Conservation (phyloP, 1,140 invertebrate species). For the Bombyx mandarina region DNA sequence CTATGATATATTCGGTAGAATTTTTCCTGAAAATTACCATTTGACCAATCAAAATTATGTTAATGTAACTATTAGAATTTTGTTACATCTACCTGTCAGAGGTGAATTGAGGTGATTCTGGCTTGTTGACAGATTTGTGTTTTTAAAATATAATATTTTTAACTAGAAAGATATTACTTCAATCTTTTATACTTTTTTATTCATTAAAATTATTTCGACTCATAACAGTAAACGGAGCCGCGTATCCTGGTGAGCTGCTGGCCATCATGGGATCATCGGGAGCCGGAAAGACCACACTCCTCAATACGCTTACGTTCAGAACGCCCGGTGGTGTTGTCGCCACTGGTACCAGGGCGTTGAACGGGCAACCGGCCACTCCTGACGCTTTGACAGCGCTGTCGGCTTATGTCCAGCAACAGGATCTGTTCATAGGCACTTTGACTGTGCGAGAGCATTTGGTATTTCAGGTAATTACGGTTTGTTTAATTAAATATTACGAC, state of each 20-base stretch:
- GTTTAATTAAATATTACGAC: too few relatives aligned
- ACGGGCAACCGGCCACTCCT: slow-evolving; percentile 78
- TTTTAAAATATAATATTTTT: too few relatives aligned
- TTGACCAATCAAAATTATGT: too few relatives aligned
- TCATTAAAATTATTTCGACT: too few relatives aligned
- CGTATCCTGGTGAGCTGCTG: slow-evolving; percentile 89
- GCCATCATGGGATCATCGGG: slow-evolving; percentile 96
- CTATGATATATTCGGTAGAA: too few relatives aligned
- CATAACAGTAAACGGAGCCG: slow-evolving; percentile 84
- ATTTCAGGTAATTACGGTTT: slow-evolving; percentile 78
- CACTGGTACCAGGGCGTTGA: slow-evolving; percentile 79
- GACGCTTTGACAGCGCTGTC: slow-evolving; percentile 83
- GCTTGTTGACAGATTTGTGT: too few relatives aligned
- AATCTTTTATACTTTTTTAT: too few relatives aligned
- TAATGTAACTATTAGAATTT: too few relatives aligned
- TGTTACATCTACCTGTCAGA: too few relatives aligned
- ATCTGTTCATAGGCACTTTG: slow-evolving; percentile 94
- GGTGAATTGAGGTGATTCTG: too few relatives aligned
- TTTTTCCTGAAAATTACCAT: too few relatives aligned
- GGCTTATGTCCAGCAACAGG: slow-evolving; percentile 96
- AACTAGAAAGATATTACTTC: too few relatives aligned
- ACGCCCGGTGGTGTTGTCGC: slow-evolving; percentile 77
- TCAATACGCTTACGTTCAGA: slow-evolving; percentile 91
- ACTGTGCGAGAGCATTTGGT: slow-evolving; percentile 92
- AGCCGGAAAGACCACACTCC: slow-evolving; percentile 94